phyloP scores from a whole-genome alignment of 2,113 vertebrate genomes.

The Physeter macrocephalus region DNA sequence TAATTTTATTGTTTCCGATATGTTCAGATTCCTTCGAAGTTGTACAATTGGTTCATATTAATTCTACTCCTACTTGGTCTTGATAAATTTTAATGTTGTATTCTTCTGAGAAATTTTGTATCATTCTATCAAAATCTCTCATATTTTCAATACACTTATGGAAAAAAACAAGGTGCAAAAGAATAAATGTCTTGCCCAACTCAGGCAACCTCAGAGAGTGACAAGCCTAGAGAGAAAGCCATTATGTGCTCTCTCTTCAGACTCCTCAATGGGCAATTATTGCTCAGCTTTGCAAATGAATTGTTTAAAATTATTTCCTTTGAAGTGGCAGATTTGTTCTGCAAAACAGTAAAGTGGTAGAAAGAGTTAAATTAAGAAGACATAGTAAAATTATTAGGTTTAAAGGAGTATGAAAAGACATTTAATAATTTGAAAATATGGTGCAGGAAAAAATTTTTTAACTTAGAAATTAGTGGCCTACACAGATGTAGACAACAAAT shows the following conservation, averaged over 20 bases:
- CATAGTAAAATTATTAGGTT: not conserved
- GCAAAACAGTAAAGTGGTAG: not conserved
- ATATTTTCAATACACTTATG: not conserved
- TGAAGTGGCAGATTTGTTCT: not conserved
- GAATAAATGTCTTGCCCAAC: not conserved
- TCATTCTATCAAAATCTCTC: not conserved
- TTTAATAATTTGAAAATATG: constrained; percentile 10
- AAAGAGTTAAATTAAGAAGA: constrained; percentile 1
- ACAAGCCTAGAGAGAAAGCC: not conserved
- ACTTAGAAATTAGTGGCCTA: not conserved
- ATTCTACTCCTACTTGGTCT: not conserved
- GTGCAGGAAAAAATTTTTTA: not conserved
- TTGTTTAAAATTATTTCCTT: not conserved
- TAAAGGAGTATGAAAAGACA: not conserved
- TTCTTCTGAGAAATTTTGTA: not conserved
- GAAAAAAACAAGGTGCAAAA: not conserved
- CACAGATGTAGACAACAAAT: too few relatives aligned
- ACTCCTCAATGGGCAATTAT: not conserved
- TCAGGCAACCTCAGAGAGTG: not conserved
- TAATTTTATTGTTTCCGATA: not conserved
- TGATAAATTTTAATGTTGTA: not conserved
- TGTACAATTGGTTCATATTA: not conserved
- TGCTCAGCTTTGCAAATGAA: not conserved
- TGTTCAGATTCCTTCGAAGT: not conserved
- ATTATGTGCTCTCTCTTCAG: not conserved